phyloP scores from a whole-genome alignment of 2,113 vertebrate species.

The Thamnaconus septentrionalis region DNA sequence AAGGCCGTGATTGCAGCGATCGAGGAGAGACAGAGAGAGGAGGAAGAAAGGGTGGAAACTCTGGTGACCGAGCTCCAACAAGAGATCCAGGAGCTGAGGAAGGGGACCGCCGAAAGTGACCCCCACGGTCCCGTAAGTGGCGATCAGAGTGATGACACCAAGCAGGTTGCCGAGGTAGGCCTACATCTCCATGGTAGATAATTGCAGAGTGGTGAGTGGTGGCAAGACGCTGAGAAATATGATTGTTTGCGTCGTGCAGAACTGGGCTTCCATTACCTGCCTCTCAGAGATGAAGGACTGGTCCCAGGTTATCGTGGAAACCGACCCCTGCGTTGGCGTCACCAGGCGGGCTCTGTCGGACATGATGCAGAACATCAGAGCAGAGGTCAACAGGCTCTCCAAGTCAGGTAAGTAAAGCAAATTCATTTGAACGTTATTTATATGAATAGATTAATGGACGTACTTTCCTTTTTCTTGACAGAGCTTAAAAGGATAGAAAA shows the following conservation, averaged over 20 bases:
- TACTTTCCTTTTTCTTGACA: slow-evolving; percentile 20
- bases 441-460: background rate
- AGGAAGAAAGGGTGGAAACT: slow-evolving; percentile 62
- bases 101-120: slow-evolving; percentile 28
- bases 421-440: background rate
- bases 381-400: slow-evolving; percentile 70
- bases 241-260: slow-evolving; percentile 30
- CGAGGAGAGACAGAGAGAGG: slow-evolving; percentile 66
- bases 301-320: slow-evolving; percentile 70
- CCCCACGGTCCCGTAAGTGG: slow-evolving; percentile 12
- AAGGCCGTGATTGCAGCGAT: slow-evolving; percentile 65
- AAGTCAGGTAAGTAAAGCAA: slow-evolving; percentile 64
- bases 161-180: slow-evolving; percentile 46
- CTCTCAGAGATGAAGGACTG: slow-evolving; percentile 70
- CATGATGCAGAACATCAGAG: slow-evolving; percentile 61
- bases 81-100: slow-evolving; percentile 70
- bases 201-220: too few relatives aligned
- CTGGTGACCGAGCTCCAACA: slow-evolving; percentile 65
- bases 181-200: background rate
- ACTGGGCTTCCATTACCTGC: slow-evolving; percentile 16
- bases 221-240: background rate
- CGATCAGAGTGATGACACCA: slow-evolving; percentile 40
- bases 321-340: slow-evolving; percentile 73
- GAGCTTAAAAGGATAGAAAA: slow-evolving; percentile 72
- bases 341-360: slow-evolving; percentile 68